A percentile compares a stretch with the other conserved stretches of the same genome.
Conservation (phyloP, 2,113 vertebrate genomes). For the pig (Sus scrofa) region DNA sequence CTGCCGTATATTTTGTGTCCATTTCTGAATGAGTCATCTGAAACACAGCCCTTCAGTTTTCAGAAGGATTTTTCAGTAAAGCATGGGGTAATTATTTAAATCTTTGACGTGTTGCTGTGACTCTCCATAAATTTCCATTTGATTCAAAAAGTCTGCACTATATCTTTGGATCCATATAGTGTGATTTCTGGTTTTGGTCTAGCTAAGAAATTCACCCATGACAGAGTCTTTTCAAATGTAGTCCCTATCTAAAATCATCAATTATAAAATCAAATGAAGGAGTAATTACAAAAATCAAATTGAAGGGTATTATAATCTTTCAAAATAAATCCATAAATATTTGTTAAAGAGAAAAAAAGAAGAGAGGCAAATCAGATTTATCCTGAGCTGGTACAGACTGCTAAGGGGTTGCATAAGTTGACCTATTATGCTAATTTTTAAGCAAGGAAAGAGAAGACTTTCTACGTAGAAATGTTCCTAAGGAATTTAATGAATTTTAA, state of each 20-base stretch:
- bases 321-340: slow-evolving; percentile 86
- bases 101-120: slow-evolving; percentile 44
- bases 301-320: slow-evolving; percentile 76
- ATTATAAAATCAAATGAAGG: slow-evolving; percentile 81
- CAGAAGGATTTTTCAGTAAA: slow-evolving; percentile 27
- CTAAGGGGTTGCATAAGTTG: slow-evolving; percentile 76
- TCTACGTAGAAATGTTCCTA: slow-evolving; percentile 60
- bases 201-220: slow-evolving; percentile 53
- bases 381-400: slow-evolving; percentile 73
- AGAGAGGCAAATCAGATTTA: slow-evolving; percentile 80
- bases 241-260: slow-evolving; percentile 71
- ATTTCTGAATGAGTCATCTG: slow-evolving; percentile 37
- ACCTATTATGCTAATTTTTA: slow-evolving; percentile 83
- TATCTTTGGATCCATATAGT: slow-evolving; percentile 51
- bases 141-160: slow-evolving; percentile 43
- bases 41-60: slow-evolving; percentile 16
- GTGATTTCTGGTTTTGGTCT: slow-evolving; percentile 58
- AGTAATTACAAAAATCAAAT: slow-evolving; percentile 81
- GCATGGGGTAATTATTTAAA: slow-evolving; percentile 12
- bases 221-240: slow-evolving; percentile 64
- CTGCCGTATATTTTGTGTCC: not conserved
- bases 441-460: slow-evolving; percentile 79
- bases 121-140: slow-evolving; percentile 24
- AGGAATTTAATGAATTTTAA: slow-evolving; percentile 78
- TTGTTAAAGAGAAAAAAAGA: slow-evolving; percentile 80